Evolutionary conservation across 2,888 invertebrate genomes (phyloP), one percentile per base, ranked within the genome.

Genomic region (Drosophila atroscutellata): DNA sequence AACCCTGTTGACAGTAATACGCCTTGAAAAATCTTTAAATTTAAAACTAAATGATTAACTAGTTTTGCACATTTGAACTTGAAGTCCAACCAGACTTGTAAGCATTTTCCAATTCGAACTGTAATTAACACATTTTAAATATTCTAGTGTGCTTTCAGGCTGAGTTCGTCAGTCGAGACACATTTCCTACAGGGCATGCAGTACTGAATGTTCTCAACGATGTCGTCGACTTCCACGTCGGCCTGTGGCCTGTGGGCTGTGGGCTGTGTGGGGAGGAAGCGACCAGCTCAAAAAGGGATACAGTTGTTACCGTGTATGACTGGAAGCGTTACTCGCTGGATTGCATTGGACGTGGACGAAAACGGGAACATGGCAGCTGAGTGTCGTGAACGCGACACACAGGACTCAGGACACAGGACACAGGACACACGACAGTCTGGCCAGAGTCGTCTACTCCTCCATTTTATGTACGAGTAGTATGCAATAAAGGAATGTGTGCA

Each of bases 291-390:
- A 77, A 81, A 88, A 89, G 74, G 87, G 89, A 90, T 87, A 89
- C 87, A 89, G 86, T 89, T 90, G 85, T 87, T 81, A 74, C 86
- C 79, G 66, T 71, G 75, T 77, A 78, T 75, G 60, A 77, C 74
- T 75, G 77, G 60, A 62, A 71, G 86, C 77, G 69, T 67, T 72
- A 45, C 45, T 45, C 45, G 59, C 68, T 70, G 71, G 76, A 65
- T 47, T 70, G 64, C 54, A 62, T 66, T 49, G 55, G 49, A 73
- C 65, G 56, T 47, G 20, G 39, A 42, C 28, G 64, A 70, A 69
- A 75, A 75, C 74, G 72, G 69, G 59, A 78, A 79, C 81, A 86
- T 83, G 86, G 84, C 79, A 74, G 72, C 72, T 79, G 77, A 84
- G 82, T 80, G 78, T 74, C 75, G 73, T 63, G 73, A 70, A 67